Percentiles rank a stretch among this genome's conserved stretches.
Evolutionary conservation across 2,113 vertebrate genomes (phyloP).

Genomic region (Rattus rattus): DNA sequence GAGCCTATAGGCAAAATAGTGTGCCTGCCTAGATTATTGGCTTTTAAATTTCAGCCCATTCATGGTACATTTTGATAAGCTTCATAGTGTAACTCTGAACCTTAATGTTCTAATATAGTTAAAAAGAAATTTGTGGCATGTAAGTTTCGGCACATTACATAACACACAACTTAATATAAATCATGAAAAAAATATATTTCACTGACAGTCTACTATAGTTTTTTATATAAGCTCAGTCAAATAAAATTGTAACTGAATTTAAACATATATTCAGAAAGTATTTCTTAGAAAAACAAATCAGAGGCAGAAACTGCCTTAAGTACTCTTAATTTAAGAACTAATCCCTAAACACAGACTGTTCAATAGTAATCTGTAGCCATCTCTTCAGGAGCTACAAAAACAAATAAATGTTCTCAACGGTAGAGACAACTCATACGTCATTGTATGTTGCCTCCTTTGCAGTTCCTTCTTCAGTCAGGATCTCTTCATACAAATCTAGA

Average conservation of each 20-base stretch:
- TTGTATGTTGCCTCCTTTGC: conserved; percentile 91
- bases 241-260: conserved; percentile 47
- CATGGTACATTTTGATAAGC: not conserved
- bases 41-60: conserved; percentile 41
- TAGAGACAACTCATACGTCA: conserved; percentile 86
- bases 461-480: conserved; percentile 94
- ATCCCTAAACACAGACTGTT: conserved; percentile 42
- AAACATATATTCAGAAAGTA: conserved; percentile 60
- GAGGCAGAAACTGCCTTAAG: conserved; percentile 56
- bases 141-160: conserved; percentile 9
- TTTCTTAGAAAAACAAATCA: conserved; percentile 53
- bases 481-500: conserved; percentile 96
- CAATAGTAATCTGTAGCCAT: not conserved
- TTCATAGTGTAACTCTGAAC: conserved; percentile 45
- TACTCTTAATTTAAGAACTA: conserved; percentile 34
- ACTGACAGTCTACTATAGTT: conserved; percentile 22
- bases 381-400: not conserved
- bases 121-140: conserved; percentile 54
- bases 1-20: not conserved
- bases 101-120: conserved; percentile 54
- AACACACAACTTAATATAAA: conserved; percentile 38
- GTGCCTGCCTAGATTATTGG: not conserved
- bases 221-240: conserved; percentile 49
- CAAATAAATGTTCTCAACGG: conserved; percentile 27
- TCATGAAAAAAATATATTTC: conserved; percentile 47